Evolutionary conservation across 1,140 invertebrate species (phyloP), one percentile per base, ranked within the genome.

Genomic region (Macrobrachium nipponense): DNA sequence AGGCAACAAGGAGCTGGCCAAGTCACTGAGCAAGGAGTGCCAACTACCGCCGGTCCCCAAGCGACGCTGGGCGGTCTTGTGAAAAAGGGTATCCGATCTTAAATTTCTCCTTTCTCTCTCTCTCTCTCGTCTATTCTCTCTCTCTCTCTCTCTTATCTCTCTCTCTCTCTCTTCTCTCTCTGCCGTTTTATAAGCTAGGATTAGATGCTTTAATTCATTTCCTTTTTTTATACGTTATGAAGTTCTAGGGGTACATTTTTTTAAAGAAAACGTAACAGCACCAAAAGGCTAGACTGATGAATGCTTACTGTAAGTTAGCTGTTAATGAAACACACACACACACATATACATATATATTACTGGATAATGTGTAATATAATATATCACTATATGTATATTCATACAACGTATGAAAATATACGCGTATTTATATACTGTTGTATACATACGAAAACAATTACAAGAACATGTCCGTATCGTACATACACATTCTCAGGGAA

Each of bases 361-460:
- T n/a, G n/a, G n/a, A n/a, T n/a, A n/a, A n/a, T n/a, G n/a, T n/a
- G n/a, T n/a, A n/a, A n/a, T 70, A 70, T 70, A 70, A 18, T 70
- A 70, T 70, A 70, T 70, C 3, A n/a, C 17, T 70, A 70, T 70
- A 70, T 70, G 20, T 70, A 70, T 70, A 70, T 70, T n/a, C 36
- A 70, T 70, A 70, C 20, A 70, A 36, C 27, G 27, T 36, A 36
- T 36, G 27, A 36, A 36, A 36, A 36, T 36, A 36, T 36, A 36
- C 27, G 4, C 4, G 27, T 36, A 36, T 36, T 1, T 4, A 36
- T 1, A 36, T 36, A 4, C 27, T 36, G 27, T 36, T 36, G 27
- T 70, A 70, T 70, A 70, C 20, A 27, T 70, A 70, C 20, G 8
- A 7, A 23, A n/a, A 27, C 20, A 70, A n/a, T 27, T 70, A 27